Base-by-base conservation (phyloP, 2,113 vertebrate species). In the Dicrurus megarhynchus region DNA sequence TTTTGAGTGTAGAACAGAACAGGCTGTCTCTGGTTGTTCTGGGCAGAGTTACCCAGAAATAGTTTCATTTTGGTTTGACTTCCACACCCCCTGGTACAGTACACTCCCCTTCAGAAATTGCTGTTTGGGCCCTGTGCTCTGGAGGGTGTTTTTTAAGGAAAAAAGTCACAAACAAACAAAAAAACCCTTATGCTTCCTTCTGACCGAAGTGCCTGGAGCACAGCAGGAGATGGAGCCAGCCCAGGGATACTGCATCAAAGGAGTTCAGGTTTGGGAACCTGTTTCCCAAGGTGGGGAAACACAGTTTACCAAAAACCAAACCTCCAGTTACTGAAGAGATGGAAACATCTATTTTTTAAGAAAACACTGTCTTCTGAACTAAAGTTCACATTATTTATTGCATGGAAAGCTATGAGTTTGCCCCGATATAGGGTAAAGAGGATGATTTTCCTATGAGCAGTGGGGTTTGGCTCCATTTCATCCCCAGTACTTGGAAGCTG, bases 101-200 rank as follows among this genome's bases (percentile, higher is more conserved):
- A 3, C 4, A 9, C 7, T 30, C 27, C 21, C 12, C 16, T 15
- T 59, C 0, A 3, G 63, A 80, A 86, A 46, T 2, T 15, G 3
- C 14, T 42, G 5, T 30, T 71, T 68, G 47, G 20, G 17, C 20
- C 17, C 13, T 71, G 27, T 30, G 35, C 46, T 89, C 46, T 46
- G 64, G 11, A 69, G 21, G 30, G 33, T 47, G 23, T 52, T 93
- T 69, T 23, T 52, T 42, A n/a, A 61, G 27, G 55, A 20, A 19
- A n/a, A 57, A 79, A 57, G 30, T 30, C 32, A 16, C 20, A 79
- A 67, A 74, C 19, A 37, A 20, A 32, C 19, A n/a, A 21, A 2
- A 41, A 12, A 1, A 0, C 2, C 12, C 32, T 22, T 20, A 6
- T 75, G n/a, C 23, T 82, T 69, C 20, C 56, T 78, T 64, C 47